Evolutionary conservation across 92 coral and sea anemone genomes (phyloP), one percentile per base, ranked within the genome.

Genomic region (Parazoanthus atlanticus): DNA sequence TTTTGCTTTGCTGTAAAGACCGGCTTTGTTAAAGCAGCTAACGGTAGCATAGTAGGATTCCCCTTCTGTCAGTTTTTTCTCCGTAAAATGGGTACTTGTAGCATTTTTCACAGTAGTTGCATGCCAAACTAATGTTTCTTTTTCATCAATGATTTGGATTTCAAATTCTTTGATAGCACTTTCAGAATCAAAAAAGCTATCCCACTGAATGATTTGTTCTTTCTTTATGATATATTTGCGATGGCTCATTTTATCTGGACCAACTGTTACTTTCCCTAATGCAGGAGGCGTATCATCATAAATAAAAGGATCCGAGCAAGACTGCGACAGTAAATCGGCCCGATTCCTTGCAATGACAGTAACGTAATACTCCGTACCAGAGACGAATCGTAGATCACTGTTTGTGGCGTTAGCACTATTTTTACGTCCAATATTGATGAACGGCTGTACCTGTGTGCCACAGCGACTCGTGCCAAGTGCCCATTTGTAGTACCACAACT

Each of bases 401-500:
- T 67, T 76, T 30, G 88, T 89, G 12, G 96, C 88, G 79, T 95
- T 96, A 41, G 96, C 96, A 38, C 80, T 81, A n/a, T 89, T 92
- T 0, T 86, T 25, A 33, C 90, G 86, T 23, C 99, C 99, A 41
- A 96, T 92, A 82, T 95, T 96, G 72, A 93, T 85, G 26, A 93
- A 89, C n/a, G 96, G 96, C 69, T 96, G 99, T 33, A 96, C 86
- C 80, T 96, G 99, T 2, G 96, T 93, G 2, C 96, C 99, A 82
- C 99, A 95, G 61, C 81, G 88, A 38, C 93, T 86, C 33, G 94
- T 92, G 19, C 99, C 99, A 85, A 96, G 90, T 52, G 98, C 96
- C 99, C 98, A 95, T 88, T 96, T 96, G 93, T 95, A 95, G 83
- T 88, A 96, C 99, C 98, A 96, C 2, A 96, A 65, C 87, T 96